Evolutionary conservation across 2,888 invertebrate species (phyloP).

Genomic region (Coelinius sp.): DNA sequence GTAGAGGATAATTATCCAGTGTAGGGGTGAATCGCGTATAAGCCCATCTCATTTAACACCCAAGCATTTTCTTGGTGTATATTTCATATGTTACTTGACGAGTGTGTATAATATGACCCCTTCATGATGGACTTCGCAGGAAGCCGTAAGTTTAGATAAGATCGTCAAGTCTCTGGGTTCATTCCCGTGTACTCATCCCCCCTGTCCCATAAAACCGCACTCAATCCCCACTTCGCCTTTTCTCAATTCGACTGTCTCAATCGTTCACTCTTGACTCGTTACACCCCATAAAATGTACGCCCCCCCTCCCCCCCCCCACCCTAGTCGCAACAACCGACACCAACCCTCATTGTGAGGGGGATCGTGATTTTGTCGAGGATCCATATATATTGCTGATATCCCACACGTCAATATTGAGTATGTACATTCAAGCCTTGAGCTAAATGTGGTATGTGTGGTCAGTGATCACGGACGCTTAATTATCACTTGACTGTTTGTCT

Average conservation of each 20-base stretch:
- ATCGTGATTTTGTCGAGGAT: slow-evolving; percentile 16
- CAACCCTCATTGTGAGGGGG: slow-evolving; percentile 53
- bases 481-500: background rate
- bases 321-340: slow-evolving; percentile 63
- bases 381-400: slow-evolving; percentile 32
- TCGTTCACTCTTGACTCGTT: slow-evolving; percentile 53
- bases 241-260: slow-evolving; percentile 3
- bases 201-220: slow-evolving; percentile 31
- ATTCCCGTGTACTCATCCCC: slow-evolving; percentile 55
- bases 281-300: slow-evolving; percentile 66
- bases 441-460: background rate
- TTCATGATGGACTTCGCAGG: slow-evolving; percentile 54
- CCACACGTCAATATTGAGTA: slow-evolving; percentile 30
- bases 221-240: slow-evolving; percentile 29
- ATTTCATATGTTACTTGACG: slow-evolving; percentile 12
- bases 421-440: background rate
- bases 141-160: slow-evolving; percentile 69
- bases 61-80: slow-evolving; percentile 39
- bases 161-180: slow-evolving; percentile 56
- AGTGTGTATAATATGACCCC: slow-evolving; percentile 29
- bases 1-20: slow-evolving; percentile 49
- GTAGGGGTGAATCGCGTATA: slow-evolving; percentile 36
- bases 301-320: slow-evolving; percentile 21
- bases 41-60: slow-evolving; percentile 30
- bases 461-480: slow-evolving; percentile 10